Evolutionary conservation across 53 echinoderm and acorn worm species (phyloP).

Genomic region (Mesocentrotus franciscanus): DNA sequence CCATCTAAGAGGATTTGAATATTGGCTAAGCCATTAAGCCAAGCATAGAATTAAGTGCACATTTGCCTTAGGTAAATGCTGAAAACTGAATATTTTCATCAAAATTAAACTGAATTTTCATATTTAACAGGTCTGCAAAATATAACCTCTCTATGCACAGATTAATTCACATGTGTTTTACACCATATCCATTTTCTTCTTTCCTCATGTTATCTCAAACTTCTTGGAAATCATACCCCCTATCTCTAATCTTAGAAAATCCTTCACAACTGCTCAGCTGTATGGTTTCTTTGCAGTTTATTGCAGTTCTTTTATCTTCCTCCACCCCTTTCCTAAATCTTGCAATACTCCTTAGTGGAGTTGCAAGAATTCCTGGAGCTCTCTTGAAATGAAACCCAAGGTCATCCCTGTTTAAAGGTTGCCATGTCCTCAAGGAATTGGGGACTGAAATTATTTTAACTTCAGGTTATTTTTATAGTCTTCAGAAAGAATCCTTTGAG

Average conservation of each 20-base stretch:
- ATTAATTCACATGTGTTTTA: background rate
- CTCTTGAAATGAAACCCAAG: constrained; percentile 25
- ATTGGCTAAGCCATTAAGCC: no score
- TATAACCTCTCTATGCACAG: background rate
- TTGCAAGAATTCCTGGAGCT: background rate
- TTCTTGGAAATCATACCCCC: background rate
- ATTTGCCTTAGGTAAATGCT: no score
- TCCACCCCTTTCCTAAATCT: background rate
- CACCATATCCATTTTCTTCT: background rate
- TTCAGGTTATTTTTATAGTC: background rate
- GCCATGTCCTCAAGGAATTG: background rate
- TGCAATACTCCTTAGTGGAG: background rate
- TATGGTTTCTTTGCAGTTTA: background rate
- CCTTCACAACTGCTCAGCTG: constrained; percentile 11
- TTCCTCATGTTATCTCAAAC: background rate
- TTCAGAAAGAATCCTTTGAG: background rate
- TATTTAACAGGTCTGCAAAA: background rate
- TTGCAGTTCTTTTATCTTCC: background rate
- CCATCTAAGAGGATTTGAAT: no score
- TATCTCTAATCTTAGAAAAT: constrained; percentile 21
- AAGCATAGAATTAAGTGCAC: no score
- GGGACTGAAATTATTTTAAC: background rate
- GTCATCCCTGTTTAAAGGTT: constrained; percentile 18
- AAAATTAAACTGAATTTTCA: background rate
- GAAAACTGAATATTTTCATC: background rate